Conservation (phyloP, 2,113 vertebrate species). For the Semnornis frantzii region DNA sequence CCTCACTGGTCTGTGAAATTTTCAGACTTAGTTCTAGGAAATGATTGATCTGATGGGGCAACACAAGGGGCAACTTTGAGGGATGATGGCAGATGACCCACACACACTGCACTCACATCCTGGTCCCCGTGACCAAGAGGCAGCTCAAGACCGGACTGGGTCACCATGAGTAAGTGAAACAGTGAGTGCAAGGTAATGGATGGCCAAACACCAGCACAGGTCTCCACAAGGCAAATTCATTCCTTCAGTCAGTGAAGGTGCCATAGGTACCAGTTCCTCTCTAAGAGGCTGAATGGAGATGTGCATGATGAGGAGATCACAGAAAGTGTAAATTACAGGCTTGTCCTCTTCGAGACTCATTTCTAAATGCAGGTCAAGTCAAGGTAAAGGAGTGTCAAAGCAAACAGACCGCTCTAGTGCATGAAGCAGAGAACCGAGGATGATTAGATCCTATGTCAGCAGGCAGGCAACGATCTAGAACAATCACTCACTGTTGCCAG, state of each 20-base stretch:
- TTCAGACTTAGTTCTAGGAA: not conserved
- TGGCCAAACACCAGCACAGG: not conserved
- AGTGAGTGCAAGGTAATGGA: not conserved
- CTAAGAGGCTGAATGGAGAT: not conserved
- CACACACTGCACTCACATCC: not conserved
- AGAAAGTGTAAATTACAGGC: not conserved
- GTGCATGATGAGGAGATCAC: not conserved
- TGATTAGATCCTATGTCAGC: not conserved
- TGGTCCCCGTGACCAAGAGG: too few species aligned
- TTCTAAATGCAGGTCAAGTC: constrained; percentile 31
- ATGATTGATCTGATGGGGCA: not conserved
- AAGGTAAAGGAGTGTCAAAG: not conserved
- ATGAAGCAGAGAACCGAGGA: not conserved
- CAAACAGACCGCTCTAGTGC: not conserved
- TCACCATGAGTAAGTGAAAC: not conserved
- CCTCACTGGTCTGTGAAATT: not conserved
- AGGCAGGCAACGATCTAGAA: not conserved
- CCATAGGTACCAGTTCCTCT: not conserved
- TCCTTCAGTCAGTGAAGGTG: not conserved
- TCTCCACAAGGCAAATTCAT: not conserved
- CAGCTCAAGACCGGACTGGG: not conserved
- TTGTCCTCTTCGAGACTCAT: not conserved
- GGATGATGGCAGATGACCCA: not conserved
- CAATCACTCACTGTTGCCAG: not conserved
- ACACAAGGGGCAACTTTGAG: not conserved